A percentile compares a stretch with the other conserved stretches of the same genome.
Conservation (phyloP, 2,888 invertebrate genomes). For the Altica lythri region DNA sequence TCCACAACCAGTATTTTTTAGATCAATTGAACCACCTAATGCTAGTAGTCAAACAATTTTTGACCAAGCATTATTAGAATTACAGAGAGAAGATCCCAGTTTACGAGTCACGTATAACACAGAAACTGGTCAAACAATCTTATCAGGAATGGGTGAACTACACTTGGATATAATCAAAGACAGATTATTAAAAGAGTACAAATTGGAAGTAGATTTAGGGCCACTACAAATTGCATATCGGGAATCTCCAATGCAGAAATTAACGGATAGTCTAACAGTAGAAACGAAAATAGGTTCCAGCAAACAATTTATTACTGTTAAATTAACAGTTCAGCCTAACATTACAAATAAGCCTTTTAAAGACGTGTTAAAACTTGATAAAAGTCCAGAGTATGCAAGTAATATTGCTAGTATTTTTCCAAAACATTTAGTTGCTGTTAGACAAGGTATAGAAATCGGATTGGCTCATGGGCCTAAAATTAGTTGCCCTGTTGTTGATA, state of each 20-base stretch:
- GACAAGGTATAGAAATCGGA: slow-evolving; percentile 72
- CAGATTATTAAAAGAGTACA: slow-evolving; percentile 84
- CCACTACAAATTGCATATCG: slow-evolving; percentile 90
- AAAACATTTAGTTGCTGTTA: slow-evolving; percentile 70
- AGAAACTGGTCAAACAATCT: slow-evolving; percentile 85
- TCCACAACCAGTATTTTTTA: slow-evolving; percentile 96
- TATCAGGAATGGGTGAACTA: slow-evolving; percentile 96
- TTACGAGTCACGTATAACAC: slow-evolving; percentile 73
- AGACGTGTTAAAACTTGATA: slow-evolving; percentile 64
- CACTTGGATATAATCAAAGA: slow-evolving; percentile 94
- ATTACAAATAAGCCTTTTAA: slow-evolving; percentile 41
- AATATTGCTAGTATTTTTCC: slow-evolving; percentile 70
- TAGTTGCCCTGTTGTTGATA: slow-evolving; percentile 78
- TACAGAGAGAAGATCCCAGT: slow-evolving; percentile 92
- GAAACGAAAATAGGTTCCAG: slow-evolving; percentile 69
- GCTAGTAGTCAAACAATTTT: slow-evolving; percentile 72
- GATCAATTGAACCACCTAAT: slow-evolving; percentile 92
- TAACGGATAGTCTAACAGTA: slow-evolving; percentile 59
- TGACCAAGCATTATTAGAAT: slow-evolving; percentile 78
- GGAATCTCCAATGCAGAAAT: slow-evolving; percentile 66
- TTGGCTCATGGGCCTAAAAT: slow-evolving; percentile 83
- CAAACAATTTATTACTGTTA: slow-evolving; percentile 66
- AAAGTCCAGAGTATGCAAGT: slow-evolving; percentile 67
- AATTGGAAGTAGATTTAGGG: slow-evolving; percentile 87
- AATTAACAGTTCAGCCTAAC: slow-evolving; percentile 65